phyloP scores from a whole-genome alignment of 2,888 invertebrate species.

The Meta bourneti region DNA sequence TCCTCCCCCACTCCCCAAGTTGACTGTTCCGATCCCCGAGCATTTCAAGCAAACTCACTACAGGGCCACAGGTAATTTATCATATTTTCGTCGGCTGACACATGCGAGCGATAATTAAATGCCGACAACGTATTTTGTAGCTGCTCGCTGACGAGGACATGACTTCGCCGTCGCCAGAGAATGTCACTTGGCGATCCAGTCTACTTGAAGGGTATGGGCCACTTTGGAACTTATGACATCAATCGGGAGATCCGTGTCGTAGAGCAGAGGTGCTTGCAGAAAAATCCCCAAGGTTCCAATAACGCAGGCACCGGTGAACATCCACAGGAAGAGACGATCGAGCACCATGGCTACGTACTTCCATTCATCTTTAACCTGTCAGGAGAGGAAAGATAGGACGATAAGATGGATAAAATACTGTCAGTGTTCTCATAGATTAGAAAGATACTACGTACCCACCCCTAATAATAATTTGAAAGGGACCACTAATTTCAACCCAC shows the following conservation, averaged over 20 bases:
- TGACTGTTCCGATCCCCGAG: no score
- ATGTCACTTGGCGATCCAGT: constrained; percentile 28
- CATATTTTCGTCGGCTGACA: constrained; percentile 20
- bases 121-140: constrained; percentile 1
- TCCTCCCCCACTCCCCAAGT: no score
- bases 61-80: constrained; percentile 13
- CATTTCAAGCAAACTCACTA: no score
- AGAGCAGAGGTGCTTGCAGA: constrained; percentile 92
- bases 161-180: constrained; percentile 4
- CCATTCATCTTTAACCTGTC: constrained; percentile 82
- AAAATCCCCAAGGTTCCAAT: constrained; percentile 84
- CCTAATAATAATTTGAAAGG: not conserved
- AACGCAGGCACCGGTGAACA: constrained; percentile 82
- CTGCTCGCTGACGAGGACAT: not conserved
- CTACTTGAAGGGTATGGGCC: constrained; percentile 55
- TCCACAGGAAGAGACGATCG: constrained; percentile 83
- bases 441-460: not conserved
- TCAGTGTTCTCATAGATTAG: not conserved
- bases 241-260: constrained; percentile 91
- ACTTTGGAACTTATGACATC: constrained; percentile 92
- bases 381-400: not conserved
- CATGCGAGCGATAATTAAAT: constrained; percentile 30
- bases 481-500: not conserved
- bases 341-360: constrained; percentile 83
- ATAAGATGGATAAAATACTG: not conserved